Evolutionary conservation across 2,888 invertebrate species (phyloP), one percentile per base, ranked within the genome.

Genomic region (Petrolisthes cinctipes): DNA sequence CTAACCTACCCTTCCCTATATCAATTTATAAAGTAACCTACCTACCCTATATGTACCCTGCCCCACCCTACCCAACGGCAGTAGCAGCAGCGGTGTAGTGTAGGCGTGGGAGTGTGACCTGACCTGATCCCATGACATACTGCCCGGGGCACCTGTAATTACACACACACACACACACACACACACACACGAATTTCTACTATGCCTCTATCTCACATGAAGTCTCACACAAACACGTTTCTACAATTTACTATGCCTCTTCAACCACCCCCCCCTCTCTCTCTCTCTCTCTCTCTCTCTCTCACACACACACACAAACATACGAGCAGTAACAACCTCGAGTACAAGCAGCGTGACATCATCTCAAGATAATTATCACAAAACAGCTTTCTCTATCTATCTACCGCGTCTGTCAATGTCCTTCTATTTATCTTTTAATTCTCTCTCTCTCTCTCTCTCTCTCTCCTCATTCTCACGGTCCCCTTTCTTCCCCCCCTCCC

Each of bases 91-190:
- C 37, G 37, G 37, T 37, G 17, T n/a, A 66, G 17, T 53, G 66
- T 82, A 78, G 78, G 66, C 78, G 82, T 86, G 86, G 78, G 86
- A 86, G 78, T 78, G 86, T 86, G 86, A 86, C 86, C 86, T 83
- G 86, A 86, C 86, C 86, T 83, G 86, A 86, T 82, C 86, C 56
- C 82, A 20, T 86, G 82, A 76, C 86, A 82, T 78, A 86, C 66
- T 86, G 78, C 82, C 78, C 73, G 71, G 73, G 81, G 61, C 71
- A 37, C 37, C 37, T 37, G 20, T 20, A 76, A 73, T 54, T 66
- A 78, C 82, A 78, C 81, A 75, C 20, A 53, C 54, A 66, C 54
- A 68, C 37, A 20, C 71, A 20, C 68, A 78, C 68, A 66, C 23
- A 17, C 66, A 53, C 61, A 57, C 83, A 71, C 73, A 57, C 37